Evolutionary conservation across 2,113 vertebrate genomes (phyloP).

Genomic region (Gadus chalcogrammus): DNA sequence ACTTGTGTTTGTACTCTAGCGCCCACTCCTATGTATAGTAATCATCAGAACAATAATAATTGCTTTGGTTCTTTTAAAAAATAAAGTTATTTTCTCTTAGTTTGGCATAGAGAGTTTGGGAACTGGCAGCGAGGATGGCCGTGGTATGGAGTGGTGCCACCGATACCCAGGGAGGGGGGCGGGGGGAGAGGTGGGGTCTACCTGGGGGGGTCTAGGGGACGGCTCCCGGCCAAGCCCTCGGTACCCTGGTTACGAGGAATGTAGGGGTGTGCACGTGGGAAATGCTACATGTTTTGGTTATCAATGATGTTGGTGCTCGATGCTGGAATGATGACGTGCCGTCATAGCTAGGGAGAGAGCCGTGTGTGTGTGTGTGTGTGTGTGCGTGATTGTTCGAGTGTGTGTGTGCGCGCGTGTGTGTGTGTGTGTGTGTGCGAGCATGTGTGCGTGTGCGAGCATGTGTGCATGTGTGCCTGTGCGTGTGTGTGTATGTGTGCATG

Average conservation of each 20-base stretch:
- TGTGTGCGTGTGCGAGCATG: constrained; percentile 11
- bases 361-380: constrained; percentile 20
- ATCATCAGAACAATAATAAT: constrained; percentile 70
- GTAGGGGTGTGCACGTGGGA: constrained; percentile 28
- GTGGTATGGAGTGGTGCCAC: too few species aligned
- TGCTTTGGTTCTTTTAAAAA: constrained; percentile 80
- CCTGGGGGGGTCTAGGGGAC: constrained; percentile 14
- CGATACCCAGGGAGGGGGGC: background rate
- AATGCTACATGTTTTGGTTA: constrained; percentile 70
- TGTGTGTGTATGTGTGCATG: constrained; percentile 13
- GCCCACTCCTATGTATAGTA: constrained; percentile 53
- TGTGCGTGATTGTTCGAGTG: constrained; percentile 7
- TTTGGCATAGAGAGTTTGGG: constrained; percentile 79
- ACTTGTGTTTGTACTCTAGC: constrained; percentile 44
- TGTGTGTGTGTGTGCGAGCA: constrained; percentile 15
- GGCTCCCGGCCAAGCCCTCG: constrained; percentile 31
- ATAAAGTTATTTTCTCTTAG: constrained; percentile 65
- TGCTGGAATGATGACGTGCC: constrained; percentile 16
- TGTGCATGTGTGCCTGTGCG: constrained; percentile 3
- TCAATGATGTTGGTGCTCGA: constrained; percentile 8
- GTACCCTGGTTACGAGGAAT: constrained; percentile 20
- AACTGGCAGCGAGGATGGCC: constrained; percentile 54
- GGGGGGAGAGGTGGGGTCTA: constrained; percentile 29
- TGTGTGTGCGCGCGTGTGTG: constrained; percentile 14
- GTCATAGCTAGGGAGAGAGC: constrained; percentile 2